Evolutionary conservation across 1,140 invertebrate species (phyloP).

Genomic region (Drosophila novamexicana): DNA sequence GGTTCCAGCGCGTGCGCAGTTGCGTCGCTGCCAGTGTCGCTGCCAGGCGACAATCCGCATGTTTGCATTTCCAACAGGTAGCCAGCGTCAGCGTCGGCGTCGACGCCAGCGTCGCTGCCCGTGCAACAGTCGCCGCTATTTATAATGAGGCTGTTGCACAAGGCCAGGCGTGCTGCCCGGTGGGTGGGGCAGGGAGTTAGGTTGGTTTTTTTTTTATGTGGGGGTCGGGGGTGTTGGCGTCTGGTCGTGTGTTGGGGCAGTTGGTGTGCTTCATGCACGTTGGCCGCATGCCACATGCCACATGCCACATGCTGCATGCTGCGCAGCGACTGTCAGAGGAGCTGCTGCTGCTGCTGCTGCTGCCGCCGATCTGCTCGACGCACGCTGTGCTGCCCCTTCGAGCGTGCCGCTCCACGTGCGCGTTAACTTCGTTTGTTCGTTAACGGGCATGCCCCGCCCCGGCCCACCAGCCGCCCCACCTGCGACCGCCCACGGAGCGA

Average conservation of each 20-base stretch:
- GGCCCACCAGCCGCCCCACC: neutral
- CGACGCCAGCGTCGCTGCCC: slow-evolving; percentile 22
- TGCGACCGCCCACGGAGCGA: neutral
- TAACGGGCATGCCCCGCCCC: slow-evolving; percentile 14
- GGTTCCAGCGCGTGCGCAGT: slow-evolving; percentile 63
- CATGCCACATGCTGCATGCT: slow-evolving; percentile 21
- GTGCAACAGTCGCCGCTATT: slow-evolving; percentile 75
- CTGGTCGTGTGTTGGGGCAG: neutral
- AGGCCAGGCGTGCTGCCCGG: slow-evolving; percentile 1
- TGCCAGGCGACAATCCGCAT: slow-evolving; percentile 23
- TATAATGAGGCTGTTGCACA: slow-evolving; percentile 65
- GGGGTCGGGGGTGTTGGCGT: neutral
- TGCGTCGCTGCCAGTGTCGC: slow-evolving; percentile 36
- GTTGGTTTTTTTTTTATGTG: too few relatives aligned
- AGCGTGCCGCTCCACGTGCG: slow-evolving; percentile 34
- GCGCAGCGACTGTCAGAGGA: slow-evolving; percentile 7
- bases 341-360: neutral
- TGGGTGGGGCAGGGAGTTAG: neutral
- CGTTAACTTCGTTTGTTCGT: slow-evolving; percentile 58
- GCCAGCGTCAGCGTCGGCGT: slow-evolving; percentile 29
- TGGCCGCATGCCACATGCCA: slow-evolving; percentile 14
- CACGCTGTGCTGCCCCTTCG: neutral
- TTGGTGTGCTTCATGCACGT: slow-evolving; percentile 13
- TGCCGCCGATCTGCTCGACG: slow-evolving; percentile 4
- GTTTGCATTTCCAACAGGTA: slow-evolving; percentile 81